Base-by-base conservation (phyloP, 2,797 vertebrate genomes). In the Falco concolor region DNA sequence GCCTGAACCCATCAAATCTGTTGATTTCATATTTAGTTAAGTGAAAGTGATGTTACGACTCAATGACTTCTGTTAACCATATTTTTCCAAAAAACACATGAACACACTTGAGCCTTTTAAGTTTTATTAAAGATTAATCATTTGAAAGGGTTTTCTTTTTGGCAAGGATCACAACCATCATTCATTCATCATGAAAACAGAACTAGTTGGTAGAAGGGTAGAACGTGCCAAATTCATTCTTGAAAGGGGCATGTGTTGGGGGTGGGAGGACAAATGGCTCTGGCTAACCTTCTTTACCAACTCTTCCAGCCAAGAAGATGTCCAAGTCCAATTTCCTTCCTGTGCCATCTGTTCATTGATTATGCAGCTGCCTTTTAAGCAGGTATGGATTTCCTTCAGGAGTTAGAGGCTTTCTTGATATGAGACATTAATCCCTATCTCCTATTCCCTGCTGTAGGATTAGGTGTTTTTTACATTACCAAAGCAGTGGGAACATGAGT, bases 71-170 rank as follows among this genome's bases (percentile, higher is more conserved):
- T 79, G 21, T 82, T 86, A 91, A 70, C 20, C 19, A 19, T 77
- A 88, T 85, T 93, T 95, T 94, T 83, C 44, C 47, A 73, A 68
- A 91, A 73, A 86, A 40, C 5, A 9, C 18, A 24, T 32, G 36
- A 82, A 59, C 75, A 69, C 61, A 9, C 12, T 53, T 42, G 30
- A 49, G 12, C 4, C 42, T 79, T 95, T 84, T 72, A 84, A 88
- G 53, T 84, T 91, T 95, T 84, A 65, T 89, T 91, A 74, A 95
- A 87, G 45, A 83, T 65, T 87, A 83, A 77, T 81, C 14, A 61
- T 59, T 79, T 53, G 11, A 85, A 74, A 10, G 34, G 20, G 4
- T 50, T 91, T 92, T 89, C 21, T 56, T 92, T 89, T 86, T 84
- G 84, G 30, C 64, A 78, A 44, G 40, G 28, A 84, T 63, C 19